Evolutionary conservation across 2,113 vertebrate species (phyloP).

Genomic region (Planiliza haematocheilus): DNA sequence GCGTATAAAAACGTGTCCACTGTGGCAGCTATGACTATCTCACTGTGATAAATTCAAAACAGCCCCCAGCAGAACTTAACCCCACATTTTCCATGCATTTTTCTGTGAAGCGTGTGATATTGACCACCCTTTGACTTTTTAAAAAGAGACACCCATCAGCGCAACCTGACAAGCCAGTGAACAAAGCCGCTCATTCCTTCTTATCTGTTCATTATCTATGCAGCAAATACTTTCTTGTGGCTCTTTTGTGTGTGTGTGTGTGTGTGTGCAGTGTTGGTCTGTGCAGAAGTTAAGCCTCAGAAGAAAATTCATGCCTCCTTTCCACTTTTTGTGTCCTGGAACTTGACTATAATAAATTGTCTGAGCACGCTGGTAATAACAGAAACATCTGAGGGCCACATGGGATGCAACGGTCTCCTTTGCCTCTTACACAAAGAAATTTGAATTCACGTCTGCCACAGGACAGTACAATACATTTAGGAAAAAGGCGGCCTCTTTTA

Average conservation of each 20-base stretch:
- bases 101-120: conserved; percentile 64
- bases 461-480: conserved; percentile 41
- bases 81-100: conserved; percentile 62
- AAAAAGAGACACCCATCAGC: conserved; percentile 59
- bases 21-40: conserved; percentile 39
- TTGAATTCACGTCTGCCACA: conserved; percentile 45
- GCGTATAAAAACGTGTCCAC: conserved; percentile 13
- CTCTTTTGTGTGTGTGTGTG: conserved; percentile 23
- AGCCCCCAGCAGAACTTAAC: conserved; percentile 33
- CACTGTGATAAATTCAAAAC: conserved; percentile 57
- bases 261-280: conserved; percentile 25
- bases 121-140: conserved; percentile 56
- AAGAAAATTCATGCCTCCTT: conserved; percentile 39
- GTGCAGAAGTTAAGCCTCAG: conserved; percentile 2
- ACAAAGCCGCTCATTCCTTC: conserved; percentile 46
- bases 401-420: conserved; percentile 48
- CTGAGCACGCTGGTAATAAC: conserved; percentile 55
- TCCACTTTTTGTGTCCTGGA: conserved; percentile 34
- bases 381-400: conserved; percentile 75
- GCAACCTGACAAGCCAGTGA: conserved; percentile 35
- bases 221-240: conserved; percentile 25
- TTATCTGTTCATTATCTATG: conserved; percentile 50
- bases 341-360: conserved; percentile 57
- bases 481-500: conserved; percentile 11
- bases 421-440: conserved; percentile 46